Percentiles rank a stretch among this genome's conserved stretches.
Conservation (phyloP, 2,888 invertebrate genomes). For the Platypus cylindrus region DNA sequence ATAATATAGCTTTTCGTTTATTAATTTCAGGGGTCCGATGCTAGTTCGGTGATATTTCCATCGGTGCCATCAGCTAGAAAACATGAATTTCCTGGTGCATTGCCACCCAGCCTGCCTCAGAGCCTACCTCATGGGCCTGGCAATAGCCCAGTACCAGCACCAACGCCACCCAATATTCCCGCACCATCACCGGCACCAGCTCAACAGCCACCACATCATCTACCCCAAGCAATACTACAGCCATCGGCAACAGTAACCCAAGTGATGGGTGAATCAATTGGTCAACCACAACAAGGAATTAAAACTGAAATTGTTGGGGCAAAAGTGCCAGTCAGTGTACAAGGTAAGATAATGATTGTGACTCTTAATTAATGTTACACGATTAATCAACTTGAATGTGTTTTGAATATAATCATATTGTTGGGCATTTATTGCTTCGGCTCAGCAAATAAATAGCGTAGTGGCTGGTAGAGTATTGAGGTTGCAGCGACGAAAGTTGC, state of each 20-base stretch:
- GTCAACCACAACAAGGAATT: conserved; percentile 17
- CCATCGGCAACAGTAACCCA: conserved; percentile 24
- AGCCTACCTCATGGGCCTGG: conserved; percentile 47
- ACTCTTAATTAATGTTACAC: no score
- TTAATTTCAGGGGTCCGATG: conserved; percentile 65
- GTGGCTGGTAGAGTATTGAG: no score
- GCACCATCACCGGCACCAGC: conserved; percentile 60
- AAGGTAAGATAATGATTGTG: conserved; percentile 11
- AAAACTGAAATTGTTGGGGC: conserved; percentile 11
- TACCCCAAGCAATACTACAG: conserved; percentile 25
- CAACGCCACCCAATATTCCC: conserved; percentile 49
- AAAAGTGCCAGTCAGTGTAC: conserved; percentile 10
- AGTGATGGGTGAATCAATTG: conserved; percentile 15
- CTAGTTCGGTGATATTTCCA: conserved; percentile 45
- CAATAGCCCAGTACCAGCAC: conserved; percentile 51
- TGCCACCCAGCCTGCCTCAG: conserved; percentile 41
- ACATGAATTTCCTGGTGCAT: conserved; percentile 47
- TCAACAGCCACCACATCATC: conserved; percentile 42
- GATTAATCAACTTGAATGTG: neutral
- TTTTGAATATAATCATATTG: neutral
- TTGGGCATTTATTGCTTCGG: no score
- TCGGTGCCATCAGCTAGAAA: conserved; percentile 52
- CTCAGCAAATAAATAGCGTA: no score
- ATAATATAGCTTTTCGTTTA: no score
- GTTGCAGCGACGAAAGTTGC: no score